phyloP scores from a whole-genome alignment of 2,113 vertebrate species.

The Peromyscus polionotus region DNA sequence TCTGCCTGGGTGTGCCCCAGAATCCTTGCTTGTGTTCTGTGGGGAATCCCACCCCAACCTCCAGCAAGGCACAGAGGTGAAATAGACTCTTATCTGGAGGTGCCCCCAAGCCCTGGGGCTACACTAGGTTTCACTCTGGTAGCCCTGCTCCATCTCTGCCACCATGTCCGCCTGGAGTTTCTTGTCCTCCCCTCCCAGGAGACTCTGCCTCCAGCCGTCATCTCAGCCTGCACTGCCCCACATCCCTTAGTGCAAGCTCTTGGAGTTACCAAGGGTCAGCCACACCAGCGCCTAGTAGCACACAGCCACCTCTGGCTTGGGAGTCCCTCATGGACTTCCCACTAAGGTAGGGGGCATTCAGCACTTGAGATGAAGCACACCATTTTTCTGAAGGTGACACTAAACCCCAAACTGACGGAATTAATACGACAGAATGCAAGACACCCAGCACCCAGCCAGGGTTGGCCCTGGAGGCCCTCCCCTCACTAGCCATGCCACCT shows the following conservation, averaged over 20 bases:
- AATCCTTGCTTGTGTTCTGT: not conserved
- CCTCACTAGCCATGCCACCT: slow-evolving; percentile 11
- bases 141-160: not conserved
- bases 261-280: not conserved
- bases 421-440: too few species aligned
- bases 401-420: not conserved
- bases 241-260: not conserved
- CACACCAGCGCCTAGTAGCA: not conserved
- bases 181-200: not conserved
- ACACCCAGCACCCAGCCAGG: not conserved
- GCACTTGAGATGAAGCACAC: not conserved
- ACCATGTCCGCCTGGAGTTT: not conserved
- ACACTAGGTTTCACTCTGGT: not conserved
- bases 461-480: not conserved
- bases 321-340: not conserved
- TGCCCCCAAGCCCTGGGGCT: not conserved
- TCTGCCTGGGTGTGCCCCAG: not conserved
- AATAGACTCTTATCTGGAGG: not conserved
- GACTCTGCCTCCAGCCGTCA: not conserved
- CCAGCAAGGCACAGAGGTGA: not conserved
- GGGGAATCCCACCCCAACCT: not conserved
- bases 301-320: not conserved
- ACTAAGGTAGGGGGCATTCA: not conserved
- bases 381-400: not conserved
- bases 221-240: not conserved